Base-by-base conservation (phyloP, 2,797 vertebrate species). In the Arrhamphus sclerolepis region DNA sequence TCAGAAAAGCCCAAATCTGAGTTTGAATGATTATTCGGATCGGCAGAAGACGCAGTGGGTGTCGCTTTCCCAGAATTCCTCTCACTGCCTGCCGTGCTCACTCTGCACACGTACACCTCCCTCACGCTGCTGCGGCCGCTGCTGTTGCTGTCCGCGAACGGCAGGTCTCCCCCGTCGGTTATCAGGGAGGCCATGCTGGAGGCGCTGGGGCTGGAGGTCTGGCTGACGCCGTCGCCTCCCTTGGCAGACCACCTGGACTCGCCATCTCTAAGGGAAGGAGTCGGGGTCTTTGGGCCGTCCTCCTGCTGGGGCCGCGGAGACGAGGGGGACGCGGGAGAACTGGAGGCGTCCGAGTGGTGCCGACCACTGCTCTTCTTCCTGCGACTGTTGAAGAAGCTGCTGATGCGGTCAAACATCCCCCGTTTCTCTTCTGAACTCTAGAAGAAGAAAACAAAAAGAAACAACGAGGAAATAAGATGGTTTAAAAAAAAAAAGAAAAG, bases 131-230 rank as follows among this genome's bases (percentile, higher is more conserved):
- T 72, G 7, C 39, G 66, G 42, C 87, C 72, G 1, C 88, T 89
- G 77, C 91, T 91, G 77, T 75, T 72, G 0, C 90, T 92, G 47
- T 93, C 90, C 0, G 87, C 90, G 1, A 93, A 94, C 0, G 90
- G 91, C 24, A 92, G 4, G 4, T 87, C 80, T 0, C 60, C 75
- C 1, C 72, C 87, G 42, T 71, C 65, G 0, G 51, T 16, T 5
- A 49, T 2, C 46, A 80, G 10, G 18, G 88, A 92, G 7, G 40
- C 39, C 4, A 63, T 2, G 28, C 89, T 92, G 0, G 67, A 56
- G 39, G 48, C 6, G 10, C 89, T 87, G 60, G 50, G 75, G 55
- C 80, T 82, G 56, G 84, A 80, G 34, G 47, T 40, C 0, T 43
- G 60, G 54, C 78, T 84, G 43, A 24, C 7, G 8, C 10, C 5